Base-by-base conservation (phyloP, 1,140 invertebrate genomes). In the Megathymus violae region DNA sequence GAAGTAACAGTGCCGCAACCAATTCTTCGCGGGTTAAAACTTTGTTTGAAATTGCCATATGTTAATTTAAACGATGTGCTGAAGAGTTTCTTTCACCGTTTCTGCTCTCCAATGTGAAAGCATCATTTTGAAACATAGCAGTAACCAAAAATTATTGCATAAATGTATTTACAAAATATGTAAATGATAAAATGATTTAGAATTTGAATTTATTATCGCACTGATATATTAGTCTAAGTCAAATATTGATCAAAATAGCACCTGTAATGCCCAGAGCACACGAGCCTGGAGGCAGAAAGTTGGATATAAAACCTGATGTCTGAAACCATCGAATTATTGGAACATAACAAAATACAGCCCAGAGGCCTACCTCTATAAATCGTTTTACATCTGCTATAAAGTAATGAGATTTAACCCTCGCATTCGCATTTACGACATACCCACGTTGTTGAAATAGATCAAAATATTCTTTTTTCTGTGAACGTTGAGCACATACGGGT, bases 331-430 rank as follows among this genome's bases (percentile, higher is more conserved):
- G 71, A 80, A 78, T 85, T 78, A 83, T 85, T 78, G 76, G 76
- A 78, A 80, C 77, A 83, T 80, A 84, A 78, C 77, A 77, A 81
- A 86, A 84, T 81, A 82, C 75, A 58, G 69, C 75, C 67, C 50
- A 63, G 47, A 67, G 72, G 70, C 63, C 60, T 64, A 82, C 84
- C 82, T 78, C 74, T 61, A 88, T 84, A 88, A 88, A 88, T 82
- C 80, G 76, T 60, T 85, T 80, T 79, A 84, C 77, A 84, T 85
- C 77, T 79, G 70, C 80, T 68, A 87, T 87, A 88, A 87, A 87
- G 80, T 88, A 88, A 87, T 85, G 77, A 86, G 81, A 85, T 88
- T 84, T 87, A 87, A 82, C 83, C 83, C 82, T 75, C 76, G 66
- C 69, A 79, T 82, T 82, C 78, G 69, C 72, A 60, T 85, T 88